These are phyloP conservation scores for Terebella lapidaria DNA, from an alignment of 2,888 invertebrate genomes.

Conservation along the genomic window DNA sequence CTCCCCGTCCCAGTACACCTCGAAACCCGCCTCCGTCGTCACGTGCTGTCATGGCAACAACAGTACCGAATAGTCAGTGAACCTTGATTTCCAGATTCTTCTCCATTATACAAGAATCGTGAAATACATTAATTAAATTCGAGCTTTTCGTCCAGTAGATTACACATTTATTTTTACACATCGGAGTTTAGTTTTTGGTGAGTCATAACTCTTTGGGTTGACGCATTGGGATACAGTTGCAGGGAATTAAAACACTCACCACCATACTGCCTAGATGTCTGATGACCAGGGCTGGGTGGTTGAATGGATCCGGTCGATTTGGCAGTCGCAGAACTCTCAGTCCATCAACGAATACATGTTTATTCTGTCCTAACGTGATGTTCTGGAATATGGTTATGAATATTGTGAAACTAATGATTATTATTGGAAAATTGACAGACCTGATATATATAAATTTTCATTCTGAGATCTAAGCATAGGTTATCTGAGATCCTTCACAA, in stretches of 20 bases:
- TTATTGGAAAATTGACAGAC: background rate
- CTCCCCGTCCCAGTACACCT: conserved; percentile 84
- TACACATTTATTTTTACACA: too few species aligned
- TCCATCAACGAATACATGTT: background rate
- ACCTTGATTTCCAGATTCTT: too few species aligned
- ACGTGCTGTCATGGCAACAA: conserved; percentile 26
- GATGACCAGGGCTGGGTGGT: background rate
- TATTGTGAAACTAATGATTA: background rate
- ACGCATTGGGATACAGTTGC: too few species aligned
- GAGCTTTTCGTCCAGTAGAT: too few species aligned
- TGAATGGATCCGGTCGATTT: background rate
- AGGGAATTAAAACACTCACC: too few species aligned
- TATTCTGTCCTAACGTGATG: background rate
- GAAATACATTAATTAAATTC: too few species aligned
- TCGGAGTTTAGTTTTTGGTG: too few species aligned
- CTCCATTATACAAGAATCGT: too few species aligned
- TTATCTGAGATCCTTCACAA: too few species aligned
- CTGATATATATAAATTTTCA: background rate
- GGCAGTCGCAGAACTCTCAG: background rate
- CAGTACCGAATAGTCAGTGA: too few species aligned
- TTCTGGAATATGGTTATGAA: background rate
- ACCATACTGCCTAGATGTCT: background rate
- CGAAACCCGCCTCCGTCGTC: conserved; percentile 60
- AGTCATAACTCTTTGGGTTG: too few species aligned
- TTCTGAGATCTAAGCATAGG: background rate